Conservation (phyloP, 2,888 invertebrate genomes). For the Syritta pipiens region DNA sequence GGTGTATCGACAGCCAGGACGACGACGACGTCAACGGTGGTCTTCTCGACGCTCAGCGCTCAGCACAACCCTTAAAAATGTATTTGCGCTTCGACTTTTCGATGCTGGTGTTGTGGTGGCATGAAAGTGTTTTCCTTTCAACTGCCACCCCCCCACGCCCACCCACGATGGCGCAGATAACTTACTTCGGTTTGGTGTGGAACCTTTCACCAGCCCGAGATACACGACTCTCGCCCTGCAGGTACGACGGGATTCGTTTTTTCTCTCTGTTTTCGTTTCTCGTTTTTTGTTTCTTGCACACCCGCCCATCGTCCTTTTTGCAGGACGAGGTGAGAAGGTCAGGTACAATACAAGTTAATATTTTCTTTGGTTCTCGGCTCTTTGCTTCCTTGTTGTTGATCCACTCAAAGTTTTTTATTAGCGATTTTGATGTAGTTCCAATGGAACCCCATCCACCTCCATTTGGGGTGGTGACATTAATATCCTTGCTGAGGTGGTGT, state of each 20-base stretch:
- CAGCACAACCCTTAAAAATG: conserved; percentile 20
- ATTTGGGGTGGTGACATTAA: conserved; percentile 40
- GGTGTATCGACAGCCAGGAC: conserved; percentile 40
- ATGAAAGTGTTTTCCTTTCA: conserved; percentile 26
- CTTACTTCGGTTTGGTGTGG: conserved; percentile 56
- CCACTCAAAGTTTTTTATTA: conserved; percentile 47
- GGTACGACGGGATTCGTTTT: conserved; percentile 18
- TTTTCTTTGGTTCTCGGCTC: conserved; percentile 56
- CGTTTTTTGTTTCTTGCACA: no score
- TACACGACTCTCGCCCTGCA: background rate
- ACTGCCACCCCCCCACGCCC: conserved; percentile 8
- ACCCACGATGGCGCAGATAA: conserved; percentile 43
- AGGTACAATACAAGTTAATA: conserved; percentile 64
- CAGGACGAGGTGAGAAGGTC: conserved; percentile 45
- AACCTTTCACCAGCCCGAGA: conserved; percentile 53
- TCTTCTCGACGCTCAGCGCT: conserved; percentile 8
- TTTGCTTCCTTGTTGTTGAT: conserved; percentile 47
- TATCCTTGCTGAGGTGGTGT: conserved; percentile 7
- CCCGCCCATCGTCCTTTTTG: no score
- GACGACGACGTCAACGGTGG: conserved; percentile 40
- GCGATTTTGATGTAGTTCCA: conserved; percentile 50
- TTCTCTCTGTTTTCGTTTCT: background rate
- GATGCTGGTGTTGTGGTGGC: background rate
- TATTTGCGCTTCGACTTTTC: conserved; percentile 30
- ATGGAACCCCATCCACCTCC: conserved; percentile 48